Percentiles rank a stretch among this genome's conserved stretches.
phyloP scores from a whole-genome alignment of 2,113 vertebrate genomes.

The Hyla sarda region DNA sequence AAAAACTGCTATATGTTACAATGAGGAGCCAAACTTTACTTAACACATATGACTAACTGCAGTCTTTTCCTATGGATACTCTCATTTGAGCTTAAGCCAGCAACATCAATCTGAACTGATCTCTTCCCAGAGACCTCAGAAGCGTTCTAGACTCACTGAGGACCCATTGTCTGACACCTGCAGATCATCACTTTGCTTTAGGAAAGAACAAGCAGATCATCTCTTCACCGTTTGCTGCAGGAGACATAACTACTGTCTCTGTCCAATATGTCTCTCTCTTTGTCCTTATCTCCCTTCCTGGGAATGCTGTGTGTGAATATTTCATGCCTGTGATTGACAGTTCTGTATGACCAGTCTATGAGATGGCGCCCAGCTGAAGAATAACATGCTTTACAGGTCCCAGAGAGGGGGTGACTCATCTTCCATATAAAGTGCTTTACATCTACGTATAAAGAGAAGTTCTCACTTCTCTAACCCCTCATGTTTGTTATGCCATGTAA shows the following conservation, averaged over 20 bases:
- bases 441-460: constrained; percentile 29
- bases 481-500: background rate
- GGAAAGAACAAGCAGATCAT: background rate
- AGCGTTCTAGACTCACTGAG: constrained; percentile 16
- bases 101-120: background rate
- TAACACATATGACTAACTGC: background rate
- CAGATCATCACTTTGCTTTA: constrained; percentile 22
- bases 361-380: constrained; percentile 73
- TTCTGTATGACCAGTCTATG: constrained; percentile 73
- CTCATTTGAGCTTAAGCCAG: background rate
- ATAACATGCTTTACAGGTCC: constrained; percentile 49
- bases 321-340: constrained; percentile 79
- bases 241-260: constrained; percentile 34
- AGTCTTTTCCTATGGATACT: background rate
- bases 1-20: background rate
- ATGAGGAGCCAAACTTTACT: background rate
- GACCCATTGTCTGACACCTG: constrained; percentile 33
- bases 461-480: background rate
- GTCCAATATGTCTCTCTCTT: constrained; percentile 16
- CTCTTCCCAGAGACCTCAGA: background rate
- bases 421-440: constrained; percentile 36
- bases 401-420: constrained; percentile 55
- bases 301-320: constrained; percentile 73
- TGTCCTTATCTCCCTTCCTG: constrained; percentile 46
- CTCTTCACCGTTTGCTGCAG: constrained; percentile 2